Evolutionary conservation across 2,888 invertebrate species (phyloP).

Genomic region (Cantharis nigra): DNA sequence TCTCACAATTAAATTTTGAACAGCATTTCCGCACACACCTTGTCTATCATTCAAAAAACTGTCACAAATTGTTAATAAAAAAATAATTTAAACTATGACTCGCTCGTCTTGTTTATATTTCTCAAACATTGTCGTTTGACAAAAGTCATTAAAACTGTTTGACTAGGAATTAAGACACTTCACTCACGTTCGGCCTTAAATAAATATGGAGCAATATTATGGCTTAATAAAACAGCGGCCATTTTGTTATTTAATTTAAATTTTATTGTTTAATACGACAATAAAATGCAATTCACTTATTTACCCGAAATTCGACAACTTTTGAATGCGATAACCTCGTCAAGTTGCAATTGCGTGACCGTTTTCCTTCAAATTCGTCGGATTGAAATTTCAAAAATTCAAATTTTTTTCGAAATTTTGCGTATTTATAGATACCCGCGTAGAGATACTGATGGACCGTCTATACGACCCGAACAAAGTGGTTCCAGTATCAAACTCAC

Average conservation of each 20-base stretch:
- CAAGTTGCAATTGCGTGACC: neutral
- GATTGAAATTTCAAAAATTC: neutral
- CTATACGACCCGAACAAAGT: slow-evolving; percentile 47
- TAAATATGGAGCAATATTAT: slow-evolving; percentile 16
- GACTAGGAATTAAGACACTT: slow-evolving; percentile 25
- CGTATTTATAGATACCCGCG: slow-evolving; percentile 2
- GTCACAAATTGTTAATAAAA: slow-evolving; percentile 11
- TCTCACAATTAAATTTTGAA: slow-evolving; percentile 18
- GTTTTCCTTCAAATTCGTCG: neutral
- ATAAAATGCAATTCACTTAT: neutral
- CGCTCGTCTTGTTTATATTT: neutral
- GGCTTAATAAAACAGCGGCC: slow-evolving; percentile 9
- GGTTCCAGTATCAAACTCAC: slow-evolving; percentile 47
- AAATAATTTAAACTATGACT: neutral
- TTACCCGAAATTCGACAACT: neutral
- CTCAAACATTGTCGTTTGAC: slow-evolving; percentile 20
- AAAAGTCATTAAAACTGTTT: slow-evolving; percentile 26
- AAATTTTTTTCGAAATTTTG: slow-evolving; percentile 9
- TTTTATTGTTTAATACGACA: neutral
- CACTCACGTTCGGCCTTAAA: slow-evolving; percentile 21
- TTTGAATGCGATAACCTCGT: neutral
- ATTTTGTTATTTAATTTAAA: slow-evolving; percentile 7
- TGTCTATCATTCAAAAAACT: slow-evolving; percentile 9
- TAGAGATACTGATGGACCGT: slow-evolving; percentile 37
- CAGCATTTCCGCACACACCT: slow-evolving; percentile 29